These are phyloP conservation scores for Falco concolor DNA, from an alignment of 2,797 vertebrate species.

Conservation along the genomic window DNA sequence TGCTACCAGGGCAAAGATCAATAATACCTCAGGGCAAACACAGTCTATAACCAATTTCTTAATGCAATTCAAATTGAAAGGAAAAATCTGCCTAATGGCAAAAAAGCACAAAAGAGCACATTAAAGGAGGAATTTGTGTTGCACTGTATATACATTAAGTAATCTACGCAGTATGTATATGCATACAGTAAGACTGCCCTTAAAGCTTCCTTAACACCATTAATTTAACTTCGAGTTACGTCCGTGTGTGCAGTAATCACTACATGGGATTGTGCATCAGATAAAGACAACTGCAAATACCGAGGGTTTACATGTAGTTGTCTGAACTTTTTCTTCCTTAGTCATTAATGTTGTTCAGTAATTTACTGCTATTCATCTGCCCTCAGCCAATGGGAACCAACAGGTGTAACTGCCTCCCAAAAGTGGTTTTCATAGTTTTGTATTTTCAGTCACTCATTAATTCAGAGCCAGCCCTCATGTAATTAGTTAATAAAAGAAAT, in stretches of 20 bases:
- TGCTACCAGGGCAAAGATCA: background rate
- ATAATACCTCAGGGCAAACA: background rate
- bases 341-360: background rate
- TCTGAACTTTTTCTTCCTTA: background rate
- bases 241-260: background rate
- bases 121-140: background rate
- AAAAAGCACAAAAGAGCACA: background rate
- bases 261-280: accelerated
- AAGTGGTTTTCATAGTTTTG: background rate
- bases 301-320: background rate
- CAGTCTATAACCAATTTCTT: background rate
- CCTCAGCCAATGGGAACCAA: background rate
- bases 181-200: background rate
- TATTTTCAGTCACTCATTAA: background rate
- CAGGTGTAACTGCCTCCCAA: background rate
- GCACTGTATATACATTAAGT: background rate
- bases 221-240: background rate
- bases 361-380: background rate
- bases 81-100: background rate
- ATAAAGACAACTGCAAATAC: background rate
- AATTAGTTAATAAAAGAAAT: background rate
- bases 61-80: background rate
- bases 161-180: accelerated
- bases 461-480: background rate
- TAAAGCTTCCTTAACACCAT: background rate